Conservation (phyloP, 2,797 vertebrate genomes). For the Sebastes trivittatus region DNA sequence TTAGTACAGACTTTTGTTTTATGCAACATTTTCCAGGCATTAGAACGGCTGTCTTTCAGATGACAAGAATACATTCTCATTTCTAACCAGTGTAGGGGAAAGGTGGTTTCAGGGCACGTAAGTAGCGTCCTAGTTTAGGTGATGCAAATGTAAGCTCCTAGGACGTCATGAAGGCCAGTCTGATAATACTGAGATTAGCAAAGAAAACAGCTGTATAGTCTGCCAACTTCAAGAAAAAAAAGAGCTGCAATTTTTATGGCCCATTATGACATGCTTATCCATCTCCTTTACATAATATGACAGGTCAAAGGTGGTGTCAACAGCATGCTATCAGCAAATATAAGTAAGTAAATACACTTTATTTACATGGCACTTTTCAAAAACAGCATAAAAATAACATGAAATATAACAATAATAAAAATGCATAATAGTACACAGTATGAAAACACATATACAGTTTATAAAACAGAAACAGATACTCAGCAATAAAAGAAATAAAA, state of each 20-base stretch:
- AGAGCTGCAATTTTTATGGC: neutral
- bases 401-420: too few relatives aligned
- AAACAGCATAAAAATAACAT: too few relatives aligned
- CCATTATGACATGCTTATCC: neutral
- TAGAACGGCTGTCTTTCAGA: neutral
- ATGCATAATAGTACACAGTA: too few relatives aligned
- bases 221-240: neutral
- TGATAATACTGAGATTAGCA: neutral
- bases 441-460: too few relatives aligned
- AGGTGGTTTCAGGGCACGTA: neutral
- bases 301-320: neutral
- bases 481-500: too few relatives aligned
- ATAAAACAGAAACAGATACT: too few relatives aligned
- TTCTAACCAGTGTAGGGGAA: neutral
- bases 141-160: neutral
- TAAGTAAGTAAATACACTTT: neutral
- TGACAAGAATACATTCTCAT: neutral
- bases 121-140: neutral
- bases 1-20: neutral
- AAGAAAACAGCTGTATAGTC: neutral
- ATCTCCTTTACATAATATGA: neutral
- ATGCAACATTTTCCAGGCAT: neutral
- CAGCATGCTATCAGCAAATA: neutral
- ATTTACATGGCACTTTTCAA: too few relatives aligned
- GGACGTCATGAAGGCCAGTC: neutral